These are phyloP conservation scores for Epinotia bilunana DNA, from an alignment of 2,888 invertebrate genomes.

Conservation along the genomic window DNA sequence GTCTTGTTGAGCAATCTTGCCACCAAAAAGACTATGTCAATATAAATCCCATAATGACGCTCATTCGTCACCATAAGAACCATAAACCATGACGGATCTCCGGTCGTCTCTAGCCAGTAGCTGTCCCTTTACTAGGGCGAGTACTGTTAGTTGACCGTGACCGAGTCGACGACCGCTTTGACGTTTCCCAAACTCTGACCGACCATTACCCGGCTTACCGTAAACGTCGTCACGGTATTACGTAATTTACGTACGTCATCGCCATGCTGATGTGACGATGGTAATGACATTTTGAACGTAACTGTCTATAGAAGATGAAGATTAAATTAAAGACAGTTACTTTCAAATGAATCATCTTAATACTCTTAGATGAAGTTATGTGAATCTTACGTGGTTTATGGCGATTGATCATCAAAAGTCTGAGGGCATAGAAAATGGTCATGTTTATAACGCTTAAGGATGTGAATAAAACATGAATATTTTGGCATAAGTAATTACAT, in stretches of 20 bases:
- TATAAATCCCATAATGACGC: background rate
- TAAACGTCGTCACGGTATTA: slow-evolving; percentile 19
- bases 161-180: slow-evolving; percentile 61
- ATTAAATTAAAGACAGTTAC: background rate
- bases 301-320: background rate
- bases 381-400: background rate
- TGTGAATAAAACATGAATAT: background rate
- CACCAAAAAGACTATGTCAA: background rate
- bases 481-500: background rate
- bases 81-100: slow-evolving; percentile 7
- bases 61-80: background rate
- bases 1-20: background rate
- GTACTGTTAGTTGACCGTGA: slow-evolving; percentile 78
- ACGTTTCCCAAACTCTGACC: slow-evolving; percentile 52
- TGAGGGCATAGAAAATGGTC: background rate
- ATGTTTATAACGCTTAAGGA: background rate
- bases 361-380: background rate
- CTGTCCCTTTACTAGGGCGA: slow-evolving; percentile 74
- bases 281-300: background rate
- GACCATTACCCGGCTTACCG: slow-evolving; percentile 52
- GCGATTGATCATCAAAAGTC: no score
- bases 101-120: slow-evolving; percentile 5
- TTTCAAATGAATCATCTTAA: background rate
- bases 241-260: slow-evolving; percentile 15
- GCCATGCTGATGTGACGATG: background rate